Base-by-base conservation (phyloP, 2,113 vertebrate species). In the Empidonax traillii region DNA sequence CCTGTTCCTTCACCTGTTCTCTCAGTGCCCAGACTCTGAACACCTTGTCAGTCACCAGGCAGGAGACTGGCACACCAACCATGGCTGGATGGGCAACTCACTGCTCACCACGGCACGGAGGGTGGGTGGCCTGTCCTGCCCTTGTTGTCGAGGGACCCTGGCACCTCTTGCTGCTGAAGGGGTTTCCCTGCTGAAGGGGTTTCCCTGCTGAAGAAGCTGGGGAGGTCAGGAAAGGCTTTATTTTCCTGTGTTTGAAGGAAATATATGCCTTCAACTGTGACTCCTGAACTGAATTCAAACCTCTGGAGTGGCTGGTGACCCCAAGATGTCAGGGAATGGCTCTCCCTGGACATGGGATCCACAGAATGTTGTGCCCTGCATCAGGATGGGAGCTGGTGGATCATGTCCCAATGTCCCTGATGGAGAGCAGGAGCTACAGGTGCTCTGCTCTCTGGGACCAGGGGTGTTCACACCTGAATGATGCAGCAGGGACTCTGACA, bases 331-430 rank as follows among this genome's bases (percentile, higher is more conserved):
- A 2, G 31, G 33, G 59, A 41, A 22, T 0, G 3, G 21, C 73
- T 19, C 10, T 44, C 24, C 52, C 66, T 4, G 18, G 52, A 27
- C 5, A 63, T 1, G 6, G 52, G 27, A 72, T 37, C 80, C 30
- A 5, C 0, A 1, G 14, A 61, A 15, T 6, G 8, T 3, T 2
- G 2, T 33, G 44, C 6, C 55, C 81, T 22, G 43, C 35, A 9
- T 4, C 59, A 9, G 62, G 27, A 66, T 5, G 6, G 77, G 62
- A 22, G 6, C 30, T 49, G 47, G 68, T 30, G 30, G 33, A 4
- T 24, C 33, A 3, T n/a, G 39, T 30, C 12, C 12, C 51, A 0
- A 0, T 0, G 2, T 0, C 67, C 25, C 16, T 28, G 14, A 1
- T 0, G 4, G 25, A 37, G 46, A 63, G 25, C 53, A 35, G 81